Conservation (phyloP, 2,113 vertebrate genomes). For the Neoarius graeffei region DNA sequence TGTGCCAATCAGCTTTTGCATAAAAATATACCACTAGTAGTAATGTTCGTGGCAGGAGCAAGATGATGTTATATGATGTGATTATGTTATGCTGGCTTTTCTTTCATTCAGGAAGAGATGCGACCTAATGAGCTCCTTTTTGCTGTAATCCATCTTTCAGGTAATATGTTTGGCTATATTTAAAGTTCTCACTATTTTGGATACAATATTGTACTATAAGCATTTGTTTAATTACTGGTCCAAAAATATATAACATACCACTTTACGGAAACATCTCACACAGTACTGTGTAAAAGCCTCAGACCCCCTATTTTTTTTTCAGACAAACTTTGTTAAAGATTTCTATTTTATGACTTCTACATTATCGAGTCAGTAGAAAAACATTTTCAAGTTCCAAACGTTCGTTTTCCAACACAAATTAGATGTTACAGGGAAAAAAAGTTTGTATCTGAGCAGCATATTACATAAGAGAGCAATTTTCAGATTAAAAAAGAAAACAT, state of each 20-base stretch:
- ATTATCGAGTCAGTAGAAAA: too few species aligned
- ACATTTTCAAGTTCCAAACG: too few species aligned
- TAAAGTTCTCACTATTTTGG: neutral
- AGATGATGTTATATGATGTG: neutral
- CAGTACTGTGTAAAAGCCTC: too few species aligned
- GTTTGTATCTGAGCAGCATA: too few species aligned
- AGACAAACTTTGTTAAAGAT: too few species aligned
- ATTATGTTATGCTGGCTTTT: neutral
- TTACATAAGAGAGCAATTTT: too few species aligned
- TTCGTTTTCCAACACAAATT: too few species aligned
- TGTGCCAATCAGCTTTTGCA: neutral
- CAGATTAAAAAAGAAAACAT: too few species aligned
- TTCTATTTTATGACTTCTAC: too few species aligned
- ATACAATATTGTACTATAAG: neutral
- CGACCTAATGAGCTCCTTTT: constrained; percentile 20
- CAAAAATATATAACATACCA: neutral
- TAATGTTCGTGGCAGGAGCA: neutral
- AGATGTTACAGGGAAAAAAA: too few species aligned
- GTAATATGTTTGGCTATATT: constrained; percentile 18
- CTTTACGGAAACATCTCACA: too few species aligned
- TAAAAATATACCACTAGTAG: neutral
- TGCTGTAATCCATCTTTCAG: constrained; percentile 44
- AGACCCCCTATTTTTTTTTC: too few species aligned
- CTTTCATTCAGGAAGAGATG: constrained; percentile 33
- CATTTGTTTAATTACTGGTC: neutral